phyloP scores from a whole-genome alignment of 1,140 invertebrate species.

The Heliconius melpomene region DNA sequence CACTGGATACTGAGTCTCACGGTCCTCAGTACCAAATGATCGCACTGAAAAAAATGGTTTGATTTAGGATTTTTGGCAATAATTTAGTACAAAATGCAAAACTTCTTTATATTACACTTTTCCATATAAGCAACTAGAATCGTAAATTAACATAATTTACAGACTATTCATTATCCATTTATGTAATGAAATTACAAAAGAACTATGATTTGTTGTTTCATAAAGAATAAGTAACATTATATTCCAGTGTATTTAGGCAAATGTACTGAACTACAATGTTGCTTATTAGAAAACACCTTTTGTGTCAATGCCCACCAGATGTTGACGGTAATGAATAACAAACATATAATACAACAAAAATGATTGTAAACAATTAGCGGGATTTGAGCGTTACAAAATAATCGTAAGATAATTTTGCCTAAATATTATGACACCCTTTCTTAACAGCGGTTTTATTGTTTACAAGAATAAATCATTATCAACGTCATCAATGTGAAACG shows the following conservation, averaged over 20 bases:
- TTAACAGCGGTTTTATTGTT: constrained; percentile 45
- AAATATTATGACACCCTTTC: not conserved
- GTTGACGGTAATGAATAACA: constrained; percentile 10
- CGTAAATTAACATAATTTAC: no score
- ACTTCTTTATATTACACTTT: not conserved
- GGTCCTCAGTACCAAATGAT: constrained; percentile 99
- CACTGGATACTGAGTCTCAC: constrained; percentile 95
- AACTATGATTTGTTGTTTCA: not conserved
- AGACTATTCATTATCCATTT: no score
- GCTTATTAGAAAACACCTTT: not conserved
- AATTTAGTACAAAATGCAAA: not conserved
- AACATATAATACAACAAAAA: not conserved
- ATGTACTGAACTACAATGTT: not conserved
- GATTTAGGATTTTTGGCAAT: not conserved
- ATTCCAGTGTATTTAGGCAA: not conserved
- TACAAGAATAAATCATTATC: constrained; percentile 56
- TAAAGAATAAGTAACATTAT: not conserved
- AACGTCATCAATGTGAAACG: constrained; percentile 75
- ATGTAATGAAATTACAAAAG: no score
- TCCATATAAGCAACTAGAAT: no score
- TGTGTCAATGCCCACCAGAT: constrained; percentile 12
- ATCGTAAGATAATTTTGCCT: not conserved
- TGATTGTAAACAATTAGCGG: not conserved
- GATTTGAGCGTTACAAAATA: not conserved
- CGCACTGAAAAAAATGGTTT: constrained; percentile 85